Conservation (phyloP, 2,888 invertebrate genomes). For the Labia minor region DNA sequence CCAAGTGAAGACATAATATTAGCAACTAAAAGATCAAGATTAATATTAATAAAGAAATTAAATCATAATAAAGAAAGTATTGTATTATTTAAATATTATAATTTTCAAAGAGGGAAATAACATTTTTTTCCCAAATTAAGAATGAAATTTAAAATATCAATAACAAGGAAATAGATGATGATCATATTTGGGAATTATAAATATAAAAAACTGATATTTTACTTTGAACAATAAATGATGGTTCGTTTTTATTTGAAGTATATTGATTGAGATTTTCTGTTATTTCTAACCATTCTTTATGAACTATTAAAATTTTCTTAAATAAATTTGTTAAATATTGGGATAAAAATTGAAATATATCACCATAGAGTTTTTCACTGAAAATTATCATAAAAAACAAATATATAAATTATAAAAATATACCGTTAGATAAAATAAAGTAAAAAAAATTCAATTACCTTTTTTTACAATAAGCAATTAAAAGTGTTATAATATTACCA, state of each 20-base stretch:
- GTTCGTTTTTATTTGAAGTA: background rate
- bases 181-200: no score
- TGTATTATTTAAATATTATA: no score
- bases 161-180: no score
- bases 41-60: no score
- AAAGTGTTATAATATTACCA: background rate
- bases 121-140: no score
- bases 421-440: background rate
- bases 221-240: background rate
- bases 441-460: background rate
- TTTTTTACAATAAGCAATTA: background rate
- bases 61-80: no score
- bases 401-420: background rate
- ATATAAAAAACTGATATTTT: background rate
- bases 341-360: background rate
- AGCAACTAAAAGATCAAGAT: background rate
- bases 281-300: background rate
- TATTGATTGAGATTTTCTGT: background rate
- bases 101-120: no score
- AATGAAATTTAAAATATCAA: no score
- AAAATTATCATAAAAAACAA: background rate
- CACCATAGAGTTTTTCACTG: background rate
- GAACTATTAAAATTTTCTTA: background rate
- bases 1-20: background rate
- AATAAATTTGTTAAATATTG: background rate